Base-by-base conservation (phyloP, 2,888 invertebrate species). In the Xestia xanthographa region DNA sequence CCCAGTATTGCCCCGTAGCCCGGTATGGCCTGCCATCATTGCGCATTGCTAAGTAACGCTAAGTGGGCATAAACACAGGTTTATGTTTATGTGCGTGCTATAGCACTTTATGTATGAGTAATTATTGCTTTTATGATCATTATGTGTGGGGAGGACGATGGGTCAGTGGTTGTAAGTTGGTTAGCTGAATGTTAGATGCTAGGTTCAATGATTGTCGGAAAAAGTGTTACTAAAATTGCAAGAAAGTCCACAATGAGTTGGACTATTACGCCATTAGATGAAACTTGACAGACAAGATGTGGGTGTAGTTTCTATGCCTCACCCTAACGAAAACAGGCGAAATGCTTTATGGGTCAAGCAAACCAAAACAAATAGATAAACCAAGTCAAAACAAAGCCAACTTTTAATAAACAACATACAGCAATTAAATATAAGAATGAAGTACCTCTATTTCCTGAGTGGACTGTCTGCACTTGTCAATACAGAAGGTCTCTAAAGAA, bases 1-100 rank as follows among this genome's bases (percentile, higher is more conserved):
- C 29, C 43, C 17, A 34, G 62, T 43, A n/a, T n/a, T 14, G 41
- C 41, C 34, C 26, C 22, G 56, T 29, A n/a, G 53, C 34, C 34
- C 74, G 38, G 29, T 14, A 26, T 17, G 29, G 60, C 26, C n/a
- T 6, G 72, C 50, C 75, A 65, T 82, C 82, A 45, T 22, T 45
- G 77, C 67, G 48, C 81, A 75, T 83, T 38, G 66, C 75, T 83
- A 67, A 79, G 63, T 79, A 60, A 48, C 29, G 17, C 69, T 82
- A 63, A 83, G 75, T 72, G 72, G 58, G 22, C 50, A 75, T 70
- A 38, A 72, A 38, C 11, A n/a, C 26, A 50, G 69, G 48, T 73
- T 82, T 65, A 80, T 80, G 80, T 71, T 80, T 71, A 70, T 73
- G 73, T 38, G 20, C 12, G 38, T 72, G 45, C 66, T 71, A 60